Base-by-base conservation (phyloP, 2,113 vertebrate species). In the Miniopterus natalensis region DNA sequence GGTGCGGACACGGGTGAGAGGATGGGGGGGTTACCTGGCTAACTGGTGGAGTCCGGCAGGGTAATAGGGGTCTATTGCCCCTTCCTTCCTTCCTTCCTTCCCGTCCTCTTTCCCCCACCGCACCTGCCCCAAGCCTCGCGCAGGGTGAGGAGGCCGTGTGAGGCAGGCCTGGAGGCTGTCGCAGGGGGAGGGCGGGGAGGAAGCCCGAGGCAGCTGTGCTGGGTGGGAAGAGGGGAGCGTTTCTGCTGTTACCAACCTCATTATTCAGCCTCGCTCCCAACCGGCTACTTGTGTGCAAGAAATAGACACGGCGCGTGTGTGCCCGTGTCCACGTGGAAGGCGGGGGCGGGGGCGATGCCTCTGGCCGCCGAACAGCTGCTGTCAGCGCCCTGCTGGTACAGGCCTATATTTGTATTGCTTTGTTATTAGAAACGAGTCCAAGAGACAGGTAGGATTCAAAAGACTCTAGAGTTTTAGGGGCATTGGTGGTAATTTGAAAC, bases 401-500 rank as follows among this genome's bases (percentile, higher is more conserved):
- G 45, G 25, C 88, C 55, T 86, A 0, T 78, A 40, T 90, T 91
- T 92, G 12, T 51, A 4, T 66, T 59, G 59, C 59, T 95, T 88
- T 84, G 70, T 83, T 84, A n/a, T 80, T 78, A 71, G 45, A 75
- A 91, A 51, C 88, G 42, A 53, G 27, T 40, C 31, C 71, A 88
- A 84, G 86, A 93, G 68, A 61, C 70, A 8, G 49, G 4, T 77
- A 27, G 14, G n/a, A 73, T 92, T 88, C 40, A 77, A 57, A 90
- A 88, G 57, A 74, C 84, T 84, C 85, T 63, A 47, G 36, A 53
- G 36, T 92, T 84, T 84, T 55, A 94, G n/a, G 68, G 53, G 45
- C 57, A 53, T 68, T 95, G 63, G 15, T 95, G 53, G 51, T 93
- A 42, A 79, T 88, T 91, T 84, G 83, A 84, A 88, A 59, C 63